Evolutionary conservation across 2,797 vertebrate species (phyloP), one percentile per base, ranked within the genome.

Genomic region (Oryzias sinensis): DNA sequence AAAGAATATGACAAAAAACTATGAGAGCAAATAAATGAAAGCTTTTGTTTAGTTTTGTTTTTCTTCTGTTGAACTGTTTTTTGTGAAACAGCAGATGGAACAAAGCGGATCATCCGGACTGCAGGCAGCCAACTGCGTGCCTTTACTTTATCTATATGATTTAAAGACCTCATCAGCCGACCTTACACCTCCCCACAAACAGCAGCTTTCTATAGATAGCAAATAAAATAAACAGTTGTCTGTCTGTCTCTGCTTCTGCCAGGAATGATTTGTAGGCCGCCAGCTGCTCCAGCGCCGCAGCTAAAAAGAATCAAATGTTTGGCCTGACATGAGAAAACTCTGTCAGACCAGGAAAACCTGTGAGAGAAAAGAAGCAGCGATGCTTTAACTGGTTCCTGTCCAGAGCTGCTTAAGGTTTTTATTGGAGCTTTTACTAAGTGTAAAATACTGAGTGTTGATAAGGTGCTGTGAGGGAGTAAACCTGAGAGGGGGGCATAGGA

Each of bases 251-350:
- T 48, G 47, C 53, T 42, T 61, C 42, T 50, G 62, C 62, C 45
- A 45, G 16, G 51, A 37, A 42, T 57, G 59, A 47, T 50, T 62
- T 76, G 70, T 65, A 78, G 70, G 60, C 80, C 78, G 84, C 86
- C 86, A 74, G 76, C 77, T 72, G 76, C 77, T 80, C 61, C 62
- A 44, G 62, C 56, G 45, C 73, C 43, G 63, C 14, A 47, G 62
- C 56, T 84, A 88, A 79, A 62, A 53, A 59, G 74, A 89, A 87
- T 88, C 89, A 87, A 74, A 88, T 90, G 89, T 87, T 83, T 89
- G 90, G 87, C 82, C 49, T 65, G 49, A 81, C 77, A 78, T 86
- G 79, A 89, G 72, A 89, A 77, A 74, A 56, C 33, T 59, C 74
- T 74, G 80, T 86, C 86, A 85, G 65, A 68, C n/a, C 56, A 62